These are phyloP conservation scores for Acrossocheilus fasciatus DNA, from an alignment of 2,797 vertebrate species.

Conservation along the genomic window DNA sequence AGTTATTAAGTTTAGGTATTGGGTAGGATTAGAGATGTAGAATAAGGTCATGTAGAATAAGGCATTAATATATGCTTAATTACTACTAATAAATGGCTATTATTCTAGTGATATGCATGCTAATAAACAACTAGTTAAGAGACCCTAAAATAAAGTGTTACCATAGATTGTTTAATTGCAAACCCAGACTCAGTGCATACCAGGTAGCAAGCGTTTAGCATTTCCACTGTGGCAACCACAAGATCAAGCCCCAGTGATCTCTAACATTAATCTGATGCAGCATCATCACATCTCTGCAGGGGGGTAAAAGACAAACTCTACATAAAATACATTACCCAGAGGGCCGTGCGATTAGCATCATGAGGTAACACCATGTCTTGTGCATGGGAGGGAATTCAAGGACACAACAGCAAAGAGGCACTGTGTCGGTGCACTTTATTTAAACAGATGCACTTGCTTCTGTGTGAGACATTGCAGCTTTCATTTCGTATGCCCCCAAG, in stretches of 20 bases:
- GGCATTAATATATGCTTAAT: no score
- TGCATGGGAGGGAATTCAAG: background rate
- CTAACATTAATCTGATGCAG: constrained; percentile 55
- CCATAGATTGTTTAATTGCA: background rate
- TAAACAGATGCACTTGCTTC: background rate
- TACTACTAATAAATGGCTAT: no score
- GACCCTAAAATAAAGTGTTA: no score
- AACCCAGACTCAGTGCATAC: background rate
- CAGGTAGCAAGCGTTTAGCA: background rate
- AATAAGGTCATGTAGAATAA: no score
- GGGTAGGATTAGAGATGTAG: no score
- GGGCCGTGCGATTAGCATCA: constrained; percentile 62
- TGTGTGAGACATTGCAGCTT: background rate
- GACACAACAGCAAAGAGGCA: constrained; percentile 41
- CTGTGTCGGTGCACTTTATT: background rate
- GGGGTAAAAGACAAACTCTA: constrained; percentile 47
- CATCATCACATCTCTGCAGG: constrained; percentile 58
- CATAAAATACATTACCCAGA: constrained; percentile 62
- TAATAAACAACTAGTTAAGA: no score
- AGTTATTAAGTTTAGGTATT: no score
- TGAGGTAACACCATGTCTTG: constrained; percentile 59
- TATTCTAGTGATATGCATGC: no score
- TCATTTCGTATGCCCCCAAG: background rate
- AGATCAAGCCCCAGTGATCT: constrained; percentile 33
- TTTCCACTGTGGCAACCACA: background rate